These are phyloP conservation scores for Serinus canaria DNA, from an alignment of 2,113 vertebrate genomes.

Conservation along the genomic window DNA sequence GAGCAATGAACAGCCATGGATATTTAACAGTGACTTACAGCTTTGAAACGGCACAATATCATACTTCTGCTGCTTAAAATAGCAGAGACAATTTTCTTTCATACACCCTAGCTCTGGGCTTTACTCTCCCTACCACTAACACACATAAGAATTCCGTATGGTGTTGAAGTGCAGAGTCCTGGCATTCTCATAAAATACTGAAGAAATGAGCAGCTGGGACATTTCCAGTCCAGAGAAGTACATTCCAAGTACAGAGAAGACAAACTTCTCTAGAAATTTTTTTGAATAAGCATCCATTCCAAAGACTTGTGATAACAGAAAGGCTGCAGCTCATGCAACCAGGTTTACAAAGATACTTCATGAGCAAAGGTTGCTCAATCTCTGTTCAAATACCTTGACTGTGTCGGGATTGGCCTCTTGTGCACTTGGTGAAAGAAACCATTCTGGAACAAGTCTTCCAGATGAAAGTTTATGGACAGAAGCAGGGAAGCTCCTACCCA, in stretches of 20 bases:
- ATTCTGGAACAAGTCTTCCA: not conserved
- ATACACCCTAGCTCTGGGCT: not conserved
- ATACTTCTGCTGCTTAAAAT: not conserved
- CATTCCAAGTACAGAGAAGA: not conserved
- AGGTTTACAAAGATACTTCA: not conserved
- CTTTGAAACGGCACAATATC: not conserved
- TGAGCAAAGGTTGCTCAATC: not conserved
- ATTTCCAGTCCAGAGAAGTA: not conserved
- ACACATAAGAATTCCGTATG: accelerated
- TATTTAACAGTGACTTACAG: not conserved
- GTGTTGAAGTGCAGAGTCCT: not conserved
- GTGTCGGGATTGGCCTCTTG: not conserved
- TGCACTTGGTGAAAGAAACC: not conserved
- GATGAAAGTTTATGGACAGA: not conserved
- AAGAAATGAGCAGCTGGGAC: not conserved
- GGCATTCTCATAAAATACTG: not conserved
- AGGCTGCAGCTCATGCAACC: not conserved
- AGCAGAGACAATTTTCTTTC: not conserved
- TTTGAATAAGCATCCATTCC: not conserved
- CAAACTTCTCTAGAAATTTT: not conserved
- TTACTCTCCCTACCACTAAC: not conserved
- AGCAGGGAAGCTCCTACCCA: not conserved
- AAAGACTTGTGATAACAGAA: not conserved
- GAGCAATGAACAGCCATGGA: not conserved
- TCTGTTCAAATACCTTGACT: accelerated